Percentiles rank a stretch among this genome's conserved stretches.
Evolutionary conservation across 1,140 invertebrate genomes (phyloP).

Genomic region (Aradophagus sp.): DNA sequence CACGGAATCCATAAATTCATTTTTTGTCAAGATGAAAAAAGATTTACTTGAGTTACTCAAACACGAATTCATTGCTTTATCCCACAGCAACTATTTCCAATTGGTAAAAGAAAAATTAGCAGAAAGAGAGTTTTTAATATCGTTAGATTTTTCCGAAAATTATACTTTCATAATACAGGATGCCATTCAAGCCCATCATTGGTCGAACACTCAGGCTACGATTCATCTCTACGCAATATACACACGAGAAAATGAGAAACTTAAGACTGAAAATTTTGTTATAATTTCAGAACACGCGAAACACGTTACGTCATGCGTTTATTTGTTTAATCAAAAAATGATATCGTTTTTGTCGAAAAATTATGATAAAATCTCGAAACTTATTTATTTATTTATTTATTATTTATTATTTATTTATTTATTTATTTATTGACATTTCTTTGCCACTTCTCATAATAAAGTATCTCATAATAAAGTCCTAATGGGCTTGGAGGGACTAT

Average conservation of each 20-base stretch:
- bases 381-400: conserved; percentile 13
- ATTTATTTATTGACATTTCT: no score
- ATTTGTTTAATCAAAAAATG: conserved; percentile 11
- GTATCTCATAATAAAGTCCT: no score
- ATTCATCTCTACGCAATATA: conserved; percentile 11
- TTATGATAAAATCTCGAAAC: background rate
- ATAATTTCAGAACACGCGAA: conserved; percentile 12
- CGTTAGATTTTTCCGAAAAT: conserved; percentile 15
- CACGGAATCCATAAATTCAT: background rate
- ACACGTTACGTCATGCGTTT: conserved; percentile 1
- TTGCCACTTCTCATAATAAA: no score
- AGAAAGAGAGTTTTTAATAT: conserved; percentile 2
- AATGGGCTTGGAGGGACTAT: no score
- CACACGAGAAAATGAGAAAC: background rate
- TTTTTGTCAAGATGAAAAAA: conserved; percentile 1
- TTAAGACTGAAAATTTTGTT: conserved; percentile 1
- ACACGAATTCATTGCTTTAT: conserved; percentile 3
- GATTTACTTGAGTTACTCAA: conserved; percentile 2
- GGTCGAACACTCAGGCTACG: conserved; percentile 10
- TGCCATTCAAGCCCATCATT: conserved; percentile 8
- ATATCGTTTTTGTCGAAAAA: background rate
- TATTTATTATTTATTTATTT: no score
- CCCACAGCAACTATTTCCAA: background rate
- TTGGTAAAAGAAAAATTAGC: background rate
- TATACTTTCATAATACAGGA: conserved; percentile 10